Evolutionary conservation across 2,888 invertebrate species (phyloP).

Genomic region (Acanthosepion esculentum): DNA sequence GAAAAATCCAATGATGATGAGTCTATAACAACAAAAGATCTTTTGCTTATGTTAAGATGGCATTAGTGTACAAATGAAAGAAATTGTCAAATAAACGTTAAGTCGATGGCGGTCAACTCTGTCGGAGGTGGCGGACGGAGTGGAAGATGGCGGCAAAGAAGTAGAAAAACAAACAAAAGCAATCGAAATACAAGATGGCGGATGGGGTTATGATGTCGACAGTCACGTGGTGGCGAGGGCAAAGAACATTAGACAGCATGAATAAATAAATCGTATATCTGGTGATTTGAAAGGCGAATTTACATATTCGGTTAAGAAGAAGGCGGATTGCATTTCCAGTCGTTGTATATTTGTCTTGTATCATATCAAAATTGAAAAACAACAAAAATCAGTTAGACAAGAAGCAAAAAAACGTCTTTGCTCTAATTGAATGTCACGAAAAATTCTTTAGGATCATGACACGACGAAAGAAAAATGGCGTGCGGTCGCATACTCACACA

Average conservation of each 20-base stretch:
- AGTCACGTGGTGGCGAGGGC: background rate
- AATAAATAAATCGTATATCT: slow-evolving; percentile 33
- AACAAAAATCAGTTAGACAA: background rate
- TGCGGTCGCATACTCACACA: background rate
- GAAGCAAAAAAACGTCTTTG: background rate
- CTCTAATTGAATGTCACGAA: slow-evolving; percentile 7
- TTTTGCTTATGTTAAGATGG: background rate
- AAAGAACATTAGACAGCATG: background rate
- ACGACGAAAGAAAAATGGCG: background rate
- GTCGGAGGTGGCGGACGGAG: background rate
- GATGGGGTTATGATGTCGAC: background rate
- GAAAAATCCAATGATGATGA: background rate
- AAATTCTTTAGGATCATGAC: slow-evolving; percentile 22
- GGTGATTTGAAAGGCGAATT: slow-evolving; percentile 22
- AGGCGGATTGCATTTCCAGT: background rate
- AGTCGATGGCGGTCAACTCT: background rate
- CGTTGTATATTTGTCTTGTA: slow-evolving; percentile 33
- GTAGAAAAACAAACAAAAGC: background rate
- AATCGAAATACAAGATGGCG: background rate
- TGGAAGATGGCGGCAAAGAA: background rate
- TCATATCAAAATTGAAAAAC: slow-evolving; percentile 33
- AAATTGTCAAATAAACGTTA: background rate
- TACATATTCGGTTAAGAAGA: background rate
- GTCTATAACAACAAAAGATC: background rate
- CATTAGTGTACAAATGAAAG: background rate